These are phyloP conservation scores for Cataglyphis albicans DNA, from an alignment of 2,888 invertebrate genomes.

Conservation along the genomic window DNA sequence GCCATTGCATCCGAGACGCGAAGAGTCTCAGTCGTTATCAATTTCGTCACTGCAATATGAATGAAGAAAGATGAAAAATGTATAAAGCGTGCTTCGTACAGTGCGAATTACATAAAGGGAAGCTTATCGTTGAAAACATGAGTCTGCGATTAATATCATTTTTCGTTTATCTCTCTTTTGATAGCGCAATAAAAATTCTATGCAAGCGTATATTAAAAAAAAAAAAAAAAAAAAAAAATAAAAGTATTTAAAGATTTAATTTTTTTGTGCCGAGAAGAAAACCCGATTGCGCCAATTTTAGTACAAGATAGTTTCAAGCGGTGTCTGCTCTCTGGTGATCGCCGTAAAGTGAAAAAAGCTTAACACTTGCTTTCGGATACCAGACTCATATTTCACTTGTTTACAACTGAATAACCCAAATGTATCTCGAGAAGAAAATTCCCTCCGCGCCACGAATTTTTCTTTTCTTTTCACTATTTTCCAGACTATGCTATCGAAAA, in stretches of 20 bases:
- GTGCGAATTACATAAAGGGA: neutral
- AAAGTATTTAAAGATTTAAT: neutral
- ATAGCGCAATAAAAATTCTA: neutral
- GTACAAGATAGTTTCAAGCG: neutral
- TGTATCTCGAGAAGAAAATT: conserved; percentile 45
- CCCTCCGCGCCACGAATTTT: neutral
- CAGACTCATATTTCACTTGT: conserved; percentile 51
- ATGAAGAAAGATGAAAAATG: conserved; percentile 7
- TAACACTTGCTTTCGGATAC: conserved; percentile 35
- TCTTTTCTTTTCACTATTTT: conserved; percentile 39
- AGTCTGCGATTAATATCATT: conserved; percentile 4
- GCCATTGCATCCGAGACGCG: neutral
- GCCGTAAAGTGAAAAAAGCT: conserved; percentile 31
- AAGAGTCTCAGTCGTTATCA: neutral
- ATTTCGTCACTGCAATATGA: neutral
- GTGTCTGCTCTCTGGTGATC: neutral
- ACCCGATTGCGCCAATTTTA: neutral
- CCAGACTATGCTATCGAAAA: neutral
- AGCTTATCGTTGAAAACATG: neutral
- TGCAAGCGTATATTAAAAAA: neutral
- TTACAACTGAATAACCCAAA: conserved; percentile 42
- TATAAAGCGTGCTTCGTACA: neutral
- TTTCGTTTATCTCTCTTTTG: neutral
- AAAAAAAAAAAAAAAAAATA: neutral
- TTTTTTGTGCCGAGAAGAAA: neutral